Conservation (phyloP, 2,888 invertebrate genomes). For the Phorcus lineatus region DNA sequence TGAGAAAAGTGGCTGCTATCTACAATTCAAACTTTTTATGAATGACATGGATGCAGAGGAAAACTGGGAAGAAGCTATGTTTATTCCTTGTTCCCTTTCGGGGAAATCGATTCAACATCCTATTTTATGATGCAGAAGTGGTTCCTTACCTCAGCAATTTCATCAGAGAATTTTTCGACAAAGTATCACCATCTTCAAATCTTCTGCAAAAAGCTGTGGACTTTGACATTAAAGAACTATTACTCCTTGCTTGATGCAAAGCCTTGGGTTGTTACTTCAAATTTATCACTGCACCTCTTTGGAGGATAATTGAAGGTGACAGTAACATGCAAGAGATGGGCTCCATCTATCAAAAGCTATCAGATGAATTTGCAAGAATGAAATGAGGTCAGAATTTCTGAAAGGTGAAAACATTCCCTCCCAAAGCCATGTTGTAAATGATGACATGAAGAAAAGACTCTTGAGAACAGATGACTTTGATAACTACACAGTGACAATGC, state of each 20-base stretch:
- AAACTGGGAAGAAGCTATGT: neutral
- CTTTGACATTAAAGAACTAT: neutral
- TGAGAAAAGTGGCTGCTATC: constrained; percentile 24
- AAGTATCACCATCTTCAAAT: neutral
- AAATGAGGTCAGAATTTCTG: neutral
- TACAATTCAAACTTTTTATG: neutral
- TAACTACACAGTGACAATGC: neutral
- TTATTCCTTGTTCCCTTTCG: constrained; percentile 1
- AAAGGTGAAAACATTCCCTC: neutral
- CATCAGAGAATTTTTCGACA: neutral
- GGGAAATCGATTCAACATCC: constrained; percentile 33
- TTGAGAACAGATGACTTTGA: neutral
- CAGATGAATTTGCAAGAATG: neutral
- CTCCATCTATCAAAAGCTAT: neutral
- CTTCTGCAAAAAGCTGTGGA: neutral
- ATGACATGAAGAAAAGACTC: neutral
- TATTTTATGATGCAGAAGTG: constrained; percentile 22
- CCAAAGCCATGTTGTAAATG: neutral
- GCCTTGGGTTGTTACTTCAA: neutral
- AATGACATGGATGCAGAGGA: neutral
- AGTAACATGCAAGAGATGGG: neutral
- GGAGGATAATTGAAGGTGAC: neutral
- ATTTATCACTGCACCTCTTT: neutral
- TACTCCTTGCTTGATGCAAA: neutral
- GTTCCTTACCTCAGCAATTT: neutral